Conservation (phyloP, 2,797 vertebrate species). For the Karalla daura region DNA sequence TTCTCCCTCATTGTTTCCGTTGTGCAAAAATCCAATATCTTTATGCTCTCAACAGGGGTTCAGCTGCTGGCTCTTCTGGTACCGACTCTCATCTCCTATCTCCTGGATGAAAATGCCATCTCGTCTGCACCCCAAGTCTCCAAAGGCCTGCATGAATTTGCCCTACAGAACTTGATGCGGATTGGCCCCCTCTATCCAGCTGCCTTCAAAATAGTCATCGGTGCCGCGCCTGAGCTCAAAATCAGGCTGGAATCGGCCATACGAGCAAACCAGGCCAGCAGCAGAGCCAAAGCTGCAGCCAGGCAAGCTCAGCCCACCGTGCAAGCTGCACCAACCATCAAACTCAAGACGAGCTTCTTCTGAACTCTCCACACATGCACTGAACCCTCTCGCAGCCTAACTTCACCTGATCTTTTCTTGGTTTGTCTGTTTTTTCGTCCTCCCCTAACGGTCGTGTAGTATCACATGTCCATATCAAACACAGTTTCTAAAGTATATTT, state of each 20-base stretch:
- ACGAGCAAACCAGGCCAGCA: slow-evolving; percentile 94
- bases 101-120: slow-evolving; percentile 93
- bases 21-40: neutral
- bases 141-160: slow-evolving; percentile 94
- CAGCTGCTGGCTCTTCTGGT: slow-evolving; percentile 96
- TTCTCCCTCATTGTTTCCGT: neutral
- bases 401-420: slow-evolving; percentile 20
- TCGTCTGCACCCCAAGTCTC: slow-evolving; percentile 88
- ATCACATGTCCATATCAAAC: slow-evolving; percentile 29
- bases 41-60: slow-evolving; percentile 83
- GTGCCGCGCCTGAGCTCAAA: slow-evolving; percentile 97
- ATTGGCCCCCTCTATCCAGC: slow-evolving; percentile 97
- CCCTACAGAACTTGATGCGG: slow-evolving; percentile 96
- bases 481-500: slow-evolving; percentile 59
- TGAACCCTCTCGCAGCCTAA: slow-evolving; percentile 16
- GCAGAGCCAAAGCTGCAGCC: slow-evolving; percentile 91
- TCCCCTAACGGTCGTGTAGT: slow-evolving; percentile 13
- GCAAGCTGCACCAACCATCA: slow-evolving; percentile 96
- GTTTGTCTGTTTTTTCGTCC: slow-evolving; percentile 37
- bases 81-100: slow-evolving; percentile 95
- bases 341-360: slow-evolving; percentile 99
- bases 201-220: slow-evolving; percentile 97
- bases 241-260: slow-evolving; percentile 94
- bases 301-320: slow-evolving; percentile 89
- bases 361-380: slow-evolving; percentile 70